Evolutionary conservation across 2,797 vertebrate species (phyloP).

Genomic region (Amblyraja radiata): DNA sequence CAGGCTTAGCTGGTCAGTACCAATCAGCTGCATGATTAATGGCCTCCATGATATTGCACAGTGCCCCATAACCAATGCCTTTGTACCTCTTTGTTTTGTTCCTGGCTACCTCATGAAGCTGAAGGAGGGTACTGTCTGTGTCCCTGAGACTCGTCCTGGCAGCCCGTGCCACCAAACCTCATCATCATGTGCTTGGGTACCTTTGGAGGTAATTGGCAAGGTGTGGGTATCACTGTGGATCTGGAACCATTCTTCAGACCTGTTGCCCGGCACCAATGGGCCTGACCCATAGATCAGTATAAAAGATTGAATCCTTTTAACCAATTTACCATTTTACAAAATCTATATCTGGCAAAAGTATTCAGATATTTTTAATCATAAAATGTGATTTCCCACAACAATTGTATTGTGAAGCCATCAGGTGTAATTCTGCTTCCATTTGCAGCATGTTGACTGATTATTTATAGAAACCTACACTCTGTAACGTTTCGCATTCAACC

Average conservation of each 20-base stretch:
- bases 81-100: too few relatives aligned
- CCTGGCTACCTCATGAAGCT: too few relatives aligned
- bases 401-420: neutral
- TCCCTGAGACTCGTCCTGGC: too few relatives aligned
- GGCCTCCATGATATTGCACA: too few relatives aligned
- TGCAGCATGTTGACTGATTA: neutral
- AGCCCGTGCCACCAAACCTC: too few relatives aligned
- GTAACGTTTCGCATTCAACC: neutral
- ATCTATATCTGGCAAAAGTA: neutral
- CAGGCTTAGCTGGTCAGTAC: too few relatives aligned
- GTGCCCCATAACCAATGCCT: too few relatives aligned
- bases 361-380: slow-evolving; percentile 8
- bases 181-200: too few relatives aligned
- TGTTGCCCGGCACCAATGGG: neutral
- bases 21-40: too few relatives aligned
- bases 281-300: neutral
- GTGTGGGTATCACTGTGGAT: neutral
- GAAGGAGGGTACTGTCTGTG: too few relatives aligned
- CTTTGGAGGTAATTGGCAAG: too few relatives aligned
- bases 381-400: neutral
- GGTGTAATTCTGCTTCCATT: neutral
- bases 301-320: neutral
- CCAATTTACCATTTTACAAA: neutral
- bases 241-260: neutral
- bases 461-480: neutral